Base-by-base conservation (phyloP, 2,797 vertebrate genomes). In the Gymnothorax javanicus region DNA sequence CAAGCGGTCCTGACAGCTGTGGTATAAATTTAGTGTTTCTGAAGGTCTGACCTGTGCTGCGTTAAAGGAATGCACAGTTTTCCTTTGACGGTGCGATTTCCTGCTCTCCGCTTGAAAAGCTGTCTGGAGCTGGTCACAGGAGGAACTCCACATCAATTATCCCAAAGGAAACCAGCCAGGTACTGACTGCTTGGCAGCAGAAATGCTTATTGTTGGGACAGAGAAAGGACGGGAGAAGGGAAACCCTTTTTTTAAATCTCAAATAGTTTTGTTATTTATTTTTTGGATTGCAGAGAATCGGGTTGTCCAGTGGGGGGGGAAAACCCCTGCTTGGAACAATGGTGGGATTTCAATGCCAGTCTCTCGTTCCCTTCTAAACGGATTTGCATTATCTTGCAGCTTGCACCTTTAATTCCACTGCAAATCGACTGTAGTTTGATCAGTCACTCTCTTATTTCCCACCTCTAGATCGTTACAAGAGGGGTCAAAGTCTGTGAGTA, bases 31-130 rank as follows among this genome's bases (percentile, higher is more conserved):
- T 94, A 93, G 91, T 92, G 91, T 94, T 93, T 91, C 94, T 89
- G 88, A 93, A 91, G 92, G 93, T 94, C 93, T 94, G 91, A 94
- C 95, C 93, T 84, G n/a, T 93, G 94, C 94, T 7, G 86, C 90
- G 92, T 95, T 94, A 95, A 95, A 95, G 95, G 95, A 96, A 94
- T 71, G 90, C 92, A 87, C 91, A 88, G 91, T 93, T 96, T 94
- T 94, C 95, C 93, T 95, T 94, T 94, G 94, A 95, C 93, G 91
- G 94, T 93, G 93, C 90, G 93, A 96, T 96, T 97, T 98, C 96
- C 96, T 97, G 96, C 95, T 93, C 94, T 91, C 92, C 25, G 87
- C 91, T 92, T 91, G 89, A 90, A 95, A 94, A 95, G 94, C 89
- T 91, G 91, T 96, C 96, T 95, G 94, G 93, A 93, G 90, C 91